Evolutionary conservation across 2,113 vertebrate genomes (phyloP).

Genomic region (Nipponia nippon): DNA sequence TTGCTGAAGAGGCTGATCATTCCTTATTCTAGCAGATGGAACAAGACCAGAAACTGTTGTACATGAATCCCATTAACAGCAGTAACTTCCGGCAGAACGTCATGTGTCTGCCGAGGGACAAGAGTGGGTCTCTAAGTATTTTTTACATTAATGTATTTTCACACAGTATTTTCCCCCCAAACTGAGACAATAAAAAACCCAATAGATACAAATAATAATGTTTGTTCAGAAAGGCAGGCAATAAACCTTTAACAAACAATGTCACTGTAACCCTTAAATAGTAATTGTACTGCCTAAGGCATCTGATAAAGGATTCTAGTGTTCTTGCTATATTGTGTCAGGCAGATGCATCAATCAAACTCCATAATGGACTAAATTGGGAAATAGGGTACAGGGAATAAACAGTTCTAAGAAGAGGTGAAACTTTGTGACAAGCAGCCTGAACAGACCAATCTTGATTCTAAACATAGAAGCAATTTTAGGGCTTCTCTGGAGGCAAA

Average conservation of each 20-base stretch:
- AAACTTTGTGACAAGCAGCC: constrained; percentile 70
- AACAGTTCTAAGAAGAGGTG: constrained; percentile 74
- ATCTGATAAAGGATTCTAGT: constrained; percentile 42
- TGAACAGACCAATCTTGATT: constrained; percentile 77
- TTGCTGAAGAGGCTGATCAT: neutral
- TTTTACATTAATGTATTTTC: neutral
- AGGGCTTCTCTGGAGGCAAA: constrained; percentile 67
- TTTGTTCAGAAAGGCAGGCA: constrained; percentile 38
- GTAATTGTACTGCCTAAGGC: constrained; percentile 18
- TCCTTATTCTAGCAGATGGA: neutral
- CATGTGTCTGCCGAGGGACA: neutral
- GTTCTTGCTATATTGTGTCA: constrained; percentile 25
- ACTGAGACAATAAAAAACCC: neutral
- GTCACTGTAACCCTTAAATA: constrained; percentile 21
- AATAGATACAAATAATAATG: constrained; percentile 10
- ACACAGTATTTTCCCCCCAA: neutral
- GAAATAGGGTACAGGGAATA: constrained; percentile 67
- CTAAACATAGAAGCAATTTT: constrained; percentile 84
- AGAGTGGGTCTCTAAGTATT: neutral
- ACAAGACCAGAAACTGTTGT: neutral
- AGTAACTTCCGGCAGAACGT: neutral
- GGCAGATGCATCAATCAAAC: constrained; percentile 67
- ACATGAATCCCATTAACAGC: neutral
- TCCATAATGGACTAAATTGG: constrained; percentile 65
- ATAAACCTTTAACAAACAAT: constrained; percentile 9